These are phyloP conservation scores for Danionella cerebrum DNA, from an alignment of 2,113 vertebrate genomes.

Conservation along the genomic window DNA sequence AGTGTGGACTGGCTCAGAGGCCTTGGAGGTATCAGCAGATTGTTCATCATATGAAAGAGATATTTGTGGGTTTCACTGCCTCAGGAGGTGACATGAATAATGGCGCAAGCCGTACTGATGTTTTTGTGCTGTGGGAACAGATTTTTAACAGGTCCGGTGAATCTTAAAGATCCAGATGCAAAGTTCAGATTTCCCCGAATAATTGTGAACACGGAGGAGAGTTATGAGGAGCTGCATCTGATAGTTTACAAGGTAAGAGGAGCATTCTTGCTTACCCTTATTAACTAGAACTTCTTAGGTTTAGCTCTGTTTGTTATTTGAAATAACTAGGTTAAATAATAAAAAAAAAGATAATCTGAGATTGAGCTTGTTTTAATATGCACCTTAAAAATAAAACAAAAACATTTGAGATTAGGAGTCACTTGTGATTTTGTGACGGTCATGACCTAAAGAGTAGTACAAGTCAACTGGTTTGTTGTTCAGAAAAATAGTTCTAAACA, in stretches of 20 bases:
- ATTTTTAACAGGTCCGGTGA: constrained; percentile 92
- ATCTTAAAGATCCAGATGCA: constrained; percentile 89
- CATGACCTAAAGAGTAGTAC: no score
- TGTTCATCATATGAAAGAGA: neutral
- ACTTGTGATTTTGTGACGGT: no score
- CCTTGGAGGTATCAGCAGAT: neutral
- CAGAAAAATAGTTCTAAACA: no score
- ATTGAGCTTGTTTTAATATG: no score
- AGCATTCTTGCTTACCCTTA: no score
- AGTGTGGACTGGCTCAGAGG: neutral
- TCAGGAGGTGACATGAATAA: neutral
- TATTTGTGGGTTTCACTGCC: neutral
- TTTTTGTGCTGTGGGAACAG: constrained; percentile 50
- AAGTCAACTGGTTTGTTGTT: no score
- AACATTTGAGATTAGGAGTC: no score
- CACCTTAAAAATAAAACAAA: no score
- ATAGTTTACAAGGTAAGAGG: constrained; percentile 92
- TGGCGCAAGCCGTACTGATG: neutral
- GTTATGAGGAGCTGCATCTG: constrained; percentile 88
- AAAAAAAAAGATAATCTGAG: no score
- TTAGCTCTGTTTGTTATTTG: no score
- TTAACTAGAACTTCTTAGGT: no score
- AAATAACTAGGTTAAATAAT: no score
- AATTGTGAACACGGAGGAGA: constrained; percentile 83
- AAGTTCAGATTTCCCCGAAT: constrained; percentile 95